Evolutionary conservation across 2,888 invertebrate species (phyloP), one percentile per base, ranked within the genome.

Genomic region (Criorhina ranunculi): DNA sequence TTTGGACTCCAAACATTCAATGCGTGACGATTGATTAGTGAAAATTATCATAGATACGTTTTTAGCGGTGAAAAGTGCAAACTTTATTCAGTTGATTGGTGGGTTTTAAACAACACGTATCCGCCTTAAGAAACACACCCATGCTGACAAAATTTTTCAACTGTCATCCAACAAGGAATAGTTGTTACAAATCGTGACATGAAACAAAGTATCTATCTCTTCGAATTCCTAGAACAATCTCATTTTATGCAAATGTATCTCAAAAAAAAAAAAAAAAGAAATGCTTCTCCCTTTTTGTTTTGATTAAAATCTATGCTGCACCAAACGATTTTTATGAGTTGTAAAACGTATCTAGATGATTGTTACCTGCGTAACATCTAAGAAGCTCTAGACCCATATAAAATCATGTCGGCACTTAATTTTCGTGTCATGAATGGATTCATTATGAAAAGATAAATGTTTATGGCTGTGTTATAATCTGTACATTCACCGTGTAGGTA

Each of bases 341-440:
- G 15, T 64, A 51, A 59, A 62, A 73, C 62, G 53, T 53, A 60
- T 42, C 72, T 42, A 19, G 72, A 51, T 51, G 51, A 60, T 44
- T 29, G 49, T 40, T 57, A 69, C 44, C n/a, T 35, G 17, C 40
- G 29, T 15, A 40, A 40, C 40, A n/a, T 7, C 11, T 17, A 12
- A 24, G 60, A 72, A 44, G 24, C 70, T 15, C 15, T 17, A 59
- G 24, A 11, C n/a, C 9, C 64, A 51, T 31, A 33, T 44, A 12
- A 24, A 15, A 12, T 55, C 53, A 35, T 55, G 62, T 64, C 62
- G 15, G 35, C 44, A 55, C 35, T 55, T 64, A 55, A 53, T 49
- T 35, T 62, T 49, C 37, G 24, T 69, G 46, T 57, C 46, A 76
- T 81, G 80, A 76, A 81, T 81, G 76, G 49, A 76, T 64, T 76